Base-by-base conservation (phyloP, 2,888 invertebrate genomes). In the Trypoxylon attenuatum region DNA sequence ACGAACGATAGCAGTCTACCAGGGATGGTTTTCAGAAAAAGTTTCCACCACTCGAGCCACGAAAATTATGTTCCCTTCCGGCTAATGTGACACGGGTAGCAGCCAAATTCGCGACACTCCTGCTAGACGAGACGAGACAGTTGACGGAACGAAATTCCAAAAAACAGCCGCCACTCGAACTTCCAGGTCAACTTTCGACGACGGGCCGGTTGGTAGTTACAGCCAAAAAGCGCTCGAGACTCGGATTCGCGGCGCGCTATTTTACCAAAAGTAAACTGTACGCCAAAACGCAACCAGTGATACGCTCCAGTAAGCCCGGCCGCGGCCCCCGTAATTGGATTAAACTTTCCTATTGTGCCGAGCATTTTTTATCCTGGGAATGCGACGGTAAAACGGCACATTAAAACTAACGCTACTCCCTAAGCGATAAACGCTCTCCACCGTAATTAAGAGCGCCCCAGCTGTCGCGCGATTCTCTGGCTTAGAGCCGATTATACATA, bases 261-360 rank as follows among this genome's bases (percentile, higher is more conserved):
- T 33, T 33, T 33, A 33, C 33, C 33, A 33, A 33, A 33, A 33
- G 33, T 33, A 33, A 33, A 33, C 13, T n/a, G n/a, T 33, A 33
- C 33, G 33, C 33, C 33, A 13, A 6, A 4, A n/a, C n/a, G 41
- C 13, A 15, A 16, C 13, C 15, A 41, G 41, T 6, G 16, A 4
- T 19, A 16, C 41, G 3, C 16, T 27, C 10, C 27, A 5, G 27
- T 27, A 27, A 6, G 10, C 41, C 39, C 16, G 16, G 41, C 16
- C 16, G 3, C 10, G 16, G 15, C 10, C 41, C 41, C 8, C 10
- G 13, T 19, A 19, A 41, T 41, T 41, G 19, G 41, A 41, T 18
- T 41, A 41, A 19, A 41, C 41, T 41, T 41, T 41, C 15, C 41
- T 41, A 41, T 41, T 41, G 41, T 41, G 19, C 19, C 16, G 16